Base-by-base conservation (phyloP, 2,113 vertebrate genomes). In the Hirundichthys speculiger region DNA sequence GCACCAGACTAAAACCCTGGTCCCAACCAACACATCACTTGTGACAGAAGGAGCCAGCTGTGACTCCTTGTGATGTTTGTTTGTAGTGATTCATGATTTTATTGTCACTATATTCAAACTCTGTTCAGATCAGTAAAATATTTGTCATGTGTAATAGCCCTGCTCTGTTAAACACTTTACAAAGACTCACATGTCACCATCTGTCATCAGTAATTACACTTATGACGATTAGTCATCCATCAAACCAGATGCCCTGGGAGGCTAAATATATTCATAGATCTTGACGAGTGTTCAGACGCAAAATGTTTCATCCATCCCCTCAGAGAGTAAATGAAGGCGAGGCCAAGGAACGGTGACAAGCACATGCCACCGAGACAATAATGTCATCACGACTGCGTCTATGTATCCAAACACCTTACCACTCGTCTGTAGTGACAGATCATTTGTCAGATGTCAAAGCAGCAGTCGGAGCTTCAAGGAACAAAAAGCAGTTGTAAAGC, bases 391-490 rank as follows among this genome's bases (percentile, higher is more conserved):
- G 13, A 7, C 15, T 4, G 24, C 42, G 20, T 42, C 45, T 10
- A 41, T 41, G 24, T 50, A 24, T 76, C 73, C 13, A 10, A 34
- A 16, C 69, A 12, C 0, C 13, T 30, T 48, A 45, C 39, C 60
- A 57, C 15, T 66, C 61, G 49, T 51, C n/a, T 8, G 39, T 3
- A 18, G 14, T 18, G 65, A 69, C 39, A 41, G 48, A 2, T 62
- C 50, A 14, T 65, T 64, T 64, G 73, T 77, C 34, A 68, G 21
- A 51, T 42, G 63, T 64, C 57, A 56, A 27, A 27, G 25, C 25
- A 27, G 25, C 3, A 27, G 25, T 27, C 25, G 25, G 43, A 15
- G 27, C 55, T 64, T 21, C 34, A 43, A 19, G 5, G 47, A 15
- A 57, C 47, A 19, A 3, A 10, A 43, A 11, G n/a, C 22, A 27